A percentile compares a stretch with the other conserved stretches of the same genome.
These are phyloP conservation scores for Dendropsophus ebraccatus DNA, from an alignment of 2,113 vertebrate genomes.

Conservation along the genomic window DNA sequence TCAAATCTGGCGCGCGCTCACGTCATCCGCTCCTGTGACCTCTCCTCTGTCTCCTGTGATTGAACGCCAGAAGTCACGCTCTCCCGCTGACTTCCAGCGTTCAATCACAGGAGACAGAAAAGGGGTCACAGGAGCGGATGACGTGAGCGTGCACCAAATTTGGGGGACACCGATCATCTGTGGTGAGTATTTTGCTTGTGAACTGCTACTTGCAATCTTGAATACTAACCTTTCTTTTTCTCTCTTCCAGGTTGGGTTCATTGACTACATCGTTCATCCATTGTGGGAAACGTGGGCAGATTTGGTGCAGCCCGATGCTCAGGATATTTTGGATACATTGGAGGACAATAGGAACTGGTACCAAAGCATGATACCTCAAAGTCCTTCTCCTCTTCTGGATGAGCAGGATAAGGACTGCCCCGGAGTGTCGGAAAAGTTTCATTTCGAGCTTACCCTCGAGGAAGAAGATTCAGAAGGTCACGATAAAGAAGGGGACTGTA, in stretches of 20 bases:
- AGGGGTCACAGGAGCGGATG: no score
- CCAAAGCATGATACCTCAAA: conserved; percentile 98
- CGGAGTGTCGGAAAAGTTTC: conserved; percentile 86
- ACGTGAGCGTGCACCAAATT: no score
- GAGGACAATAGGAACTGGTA: conserved; percentile 99
- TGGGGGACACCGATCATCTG: no score
- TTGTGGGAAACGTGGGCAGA: conserved; percentile 99
- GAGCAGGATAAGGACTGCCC: conserved; percentile 78
- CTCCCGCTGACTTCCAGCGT: no score
- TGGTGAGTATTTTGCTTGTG: no score
- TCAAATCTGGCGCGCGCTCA: no score
- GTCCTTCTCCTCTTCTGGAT: conserved; percentile 92
- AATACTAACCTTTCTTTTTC: not conserved
- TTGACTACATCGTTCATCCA: conserved; percentile 96
- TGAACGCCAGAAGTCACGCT: no score
- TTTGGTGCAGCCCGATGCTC: conserved; percentile 95
- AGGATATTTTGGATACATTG: conserved; percentile 96
- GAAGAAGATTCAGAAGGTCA: conserved; percentile 86
- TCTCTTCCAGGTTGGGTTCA: conserved; percentile 87
- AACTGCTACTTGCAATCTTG: not conserved
- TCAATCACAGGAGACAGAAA: no score
- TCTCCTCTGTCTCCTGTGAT: no score
- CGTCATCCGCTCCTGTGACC: no score
- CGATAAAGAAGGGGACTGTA: conserved; percentile 81
- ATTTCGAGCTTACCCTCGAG: conserved; percentile 92